Evolutionary conservation across 2,113 vertebrate species (phyloP), one percentile per base, ranked within the genome.

Genomic region (Muntiacus muntjak): DNA sequence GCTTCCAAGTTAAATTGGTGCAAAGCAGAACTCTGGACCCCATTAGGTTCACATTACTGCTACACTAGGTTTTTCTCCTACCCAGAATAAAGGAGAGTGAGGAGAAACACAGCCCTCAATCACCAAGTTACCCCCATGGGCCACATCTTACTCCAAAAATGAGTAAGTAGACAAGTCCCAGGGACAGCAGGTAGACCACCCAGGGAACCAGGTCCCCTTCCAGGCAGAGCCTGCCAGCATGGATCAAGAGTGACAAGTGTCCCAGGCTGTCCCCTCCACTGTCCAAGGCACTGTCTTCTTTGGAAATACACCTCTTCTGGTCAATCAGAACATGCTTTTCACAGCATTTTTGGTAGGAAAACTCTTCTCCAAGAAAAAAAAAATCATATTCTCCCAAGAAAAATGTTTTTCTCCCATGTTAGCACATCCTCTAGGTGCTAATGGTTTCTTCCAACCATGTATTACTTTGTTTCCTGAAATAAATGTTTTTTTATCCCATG

Each of bases 161-260:
- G 1, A 71, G n/a, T 40, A 71, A 71, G 67, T 3, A 40, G 67
- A 40, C n/a, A n/a, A 40, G 67, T 13, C 19, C 21, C 67, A 74
- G n/a, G 10, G 19, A 21, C n/a, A 23, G n/a, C 67, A 71, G 2
- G 1, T 23, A 30, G 12, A 14, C 13, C 43, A 5, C 19, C 40
- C 40, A 36, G n/a, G 43, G 28, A 47, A 13, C 52, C 50, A 1
- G 13, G 3, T 7, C 21, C 21, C 8, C n/a, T 36, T 15, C n/a
- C 40, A 26, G 17, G 28, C 3, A 36, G 33, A 25, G 17, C 13
- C 17, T 3, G 19, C 25, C 89, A 82, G 5, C 36, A 55, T 2
- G 4, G 2, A 36, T 26, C 14, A 1, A 26, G 0, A 14, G 43
- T 6, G 6, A 16, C 6, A 17, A 9, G 3, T 1, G 17, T 26